Evolutionary conservation across 2,888 invertebrate species (phyloP).

Genomic region (Tyria jacobaeae): DNA sequence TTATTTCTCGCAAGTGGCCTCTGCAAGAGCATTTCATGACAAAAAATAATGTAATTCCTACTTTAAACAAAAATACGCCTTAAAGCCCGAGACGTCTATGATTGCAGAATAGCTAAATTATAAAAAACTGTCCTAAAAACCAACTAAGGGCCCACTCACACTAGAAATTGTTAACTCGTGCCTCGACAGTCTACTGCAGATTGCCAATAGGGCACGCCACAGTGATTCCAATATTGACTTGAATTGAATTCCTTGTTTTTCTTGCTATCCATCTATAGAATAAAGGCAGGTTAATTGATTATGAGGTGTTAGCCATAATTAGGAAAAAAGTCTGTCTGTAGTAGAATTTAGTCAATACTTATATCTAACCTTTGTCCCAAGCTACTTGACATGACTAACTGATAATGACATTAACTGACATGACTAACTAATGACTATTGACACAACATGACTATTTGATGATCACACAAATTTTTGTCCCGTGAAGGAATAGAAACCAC

Average conservation of each 20-base stretch:
- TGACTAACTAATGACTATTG: no score
- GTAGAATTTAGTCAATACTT: no score
- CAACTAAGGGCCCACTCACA: not conserved
- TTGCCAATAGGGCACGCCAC: constrained; percentile 14
- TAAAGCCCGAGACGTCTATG: not conserved
- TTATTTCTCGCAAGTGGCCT: not conserved
- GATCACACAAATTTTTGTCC: no score
- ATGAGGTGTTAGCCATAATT: not conserved
- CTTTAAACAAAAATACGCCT: not conserved
- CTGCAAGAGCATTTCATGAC: not conserved
- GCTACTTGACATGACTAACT: no score
- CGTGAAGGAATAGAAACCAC: no score
- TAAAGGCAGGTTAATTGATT: constrained; percentile 2
- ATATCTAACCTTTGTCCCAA: no score
- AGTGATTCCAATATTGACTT: constrained; percentile 11
- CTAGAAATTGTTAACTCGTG: not conserved
- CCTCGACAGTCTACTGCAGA: not conserved
- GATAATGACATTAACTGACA: no score
- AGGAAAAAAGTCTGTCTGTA: not conserved
- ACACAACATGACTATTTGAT: no score
- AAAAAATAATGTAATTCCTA: not conserved
- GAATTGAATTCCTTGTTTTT: constrained; percentile 6
- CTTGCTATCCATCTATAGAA: constrained; percentile 4
- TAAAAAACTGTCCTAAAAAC: not conserved
- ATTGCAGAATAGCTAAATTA: not conserved